Percentiles rank a stretch among this genome's conserved stretches.
Conservation (phyloP, 2,113 vertebrate genomes). For the Spheniscus mendiculus region DNA sequence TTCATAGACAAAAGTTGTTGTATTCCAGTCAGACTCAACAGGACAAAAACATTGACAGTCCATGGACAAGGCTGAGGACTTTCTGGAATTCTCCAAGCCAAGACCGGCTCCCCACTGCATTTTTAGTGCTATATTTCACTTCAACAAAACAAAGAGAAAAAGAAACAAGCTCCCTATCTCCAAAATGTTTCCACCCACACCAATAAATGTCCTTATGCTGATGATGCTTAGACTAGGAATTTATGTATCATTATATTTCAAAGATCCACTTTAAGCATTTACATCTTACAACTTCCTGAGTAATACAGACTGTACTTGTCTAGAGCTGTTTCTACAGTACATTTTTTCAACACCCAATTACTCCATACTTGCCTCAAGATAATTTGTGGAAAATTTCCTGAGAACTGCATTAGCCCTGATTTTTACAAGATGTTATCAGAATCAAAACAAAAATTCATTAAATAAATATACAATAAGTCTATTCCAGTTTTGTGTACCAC, state of each 20-base stretch:
- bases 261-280: conserved; percentile 2
- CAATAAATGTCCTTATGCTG: not conserved
- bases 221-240: conserved; percentile 21
- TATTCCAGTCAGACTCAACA: not conserved
- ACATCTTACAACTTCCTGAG: conserved; percentile 1
- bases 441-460: not conserved
- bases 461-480: not conserved
- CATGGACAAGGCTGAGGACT: not conserved
- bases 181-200: not conserved
- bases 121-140: not conserved
- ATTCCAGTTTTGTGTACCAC: not conserved
- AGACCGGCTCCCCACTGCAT: fast-evolving
- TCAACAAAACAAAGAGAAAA: not conserved
- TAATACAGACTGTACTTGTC: conserved; percentile 6
- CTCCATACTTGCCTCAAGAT: not conserved
- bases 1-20: not conserved
- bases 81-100: not conserved
- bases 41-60: not conserved
- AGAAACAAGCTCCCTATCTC: not conserved
- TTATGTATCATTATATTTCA: conserved; percentile 32
- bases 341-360: not conserved
- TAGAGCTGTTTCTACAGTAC: not conserved
- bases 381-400: conserved; percentile 23
- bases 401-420: not conserved
- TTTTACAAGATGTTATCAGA: conserved; percentile 5